Conservation (phyloP, 2,797 vertebrate genomes). For the Podarcis lilfordi region DNA sequence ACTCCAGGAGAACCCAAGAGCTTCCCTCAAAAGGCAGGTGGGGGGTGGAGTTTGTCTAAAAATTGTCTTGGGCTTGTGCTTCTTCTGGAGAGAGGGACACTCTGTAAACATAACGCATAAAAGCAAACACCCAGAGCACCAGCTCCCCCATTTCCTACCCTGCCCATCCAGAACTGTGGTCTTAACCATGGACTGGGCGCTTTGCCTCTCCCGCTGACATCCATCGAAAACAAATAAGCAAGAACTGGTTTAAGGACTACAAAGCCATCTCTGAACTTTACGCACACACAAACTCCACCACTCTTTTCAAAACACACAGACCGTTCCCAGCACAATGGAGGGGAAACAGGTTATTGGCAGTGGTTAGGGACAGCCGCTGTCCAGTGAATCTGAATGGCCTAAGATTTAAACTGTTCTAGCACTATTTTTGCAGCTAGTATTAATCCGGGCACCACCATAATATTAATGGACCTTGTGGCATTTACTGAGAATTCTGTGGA, state of each 20-base stretch:
- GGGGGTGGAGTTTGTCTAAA: neutral
- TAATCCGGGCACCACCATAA: neutral
- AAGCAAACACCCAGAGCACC: neutral
- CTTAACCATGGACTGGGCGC: neutral
- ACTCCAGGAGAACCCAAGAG: too few species aligned
- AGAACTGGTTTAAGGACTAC: neutral
- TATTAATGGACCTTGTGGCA: neutral
- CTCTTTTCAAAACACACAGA: neutral
- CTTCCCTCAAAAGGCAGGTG: too few species aligned
- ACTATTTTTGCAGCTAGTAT: neutral
- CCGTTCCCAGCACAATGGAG: neutral
- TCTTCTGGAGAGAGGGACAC: neutral
- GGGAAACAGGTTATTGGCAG: neutral
- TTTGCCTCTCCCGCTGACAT: neutral
- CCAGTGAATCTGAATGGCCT: neutral
- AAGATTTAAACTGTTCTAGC: neutral
- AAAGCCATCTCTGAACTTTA: neutral
- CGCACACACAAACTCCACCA: neutral
- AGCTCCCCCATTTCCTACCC: too few species aligned
- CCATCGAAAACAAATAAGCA: neutral
- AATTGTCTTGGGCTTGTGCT: neutral
- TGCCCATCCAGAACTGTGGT: neutral
- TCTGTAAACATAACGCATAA: neutral
- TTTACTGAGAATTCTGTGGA: neutral
- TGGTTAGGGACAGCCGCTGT: neutral